Base-by-base conservation (phyloP, 2,113 vertebrate species). In the Perca fluviatilis region DNA sequence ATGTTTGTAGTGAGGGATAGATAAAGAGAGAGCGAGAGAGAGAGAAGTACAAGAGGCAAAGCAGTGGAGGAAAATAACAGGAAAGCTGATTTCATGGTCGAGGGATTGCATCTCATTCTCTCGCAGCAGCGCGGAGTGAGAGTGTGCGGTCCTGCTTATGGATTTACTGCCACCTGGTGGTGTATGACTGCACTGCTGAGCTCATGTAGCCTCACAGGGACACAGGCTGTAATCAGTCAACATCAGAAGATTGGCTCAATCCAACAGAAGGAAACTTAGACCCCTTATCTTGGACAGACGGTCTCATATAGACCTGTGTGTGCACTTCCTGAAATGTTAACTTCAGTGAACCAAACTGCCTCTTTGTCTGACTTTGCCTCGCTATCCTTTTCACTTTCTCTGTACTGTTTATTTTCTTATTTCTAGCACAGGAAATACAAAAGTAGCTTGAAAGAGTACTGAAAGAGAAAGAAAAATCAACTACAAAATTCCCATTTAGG, bases 21-120 rank as follows among this genome's bases (percentile, higher is more conserved):
- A 63, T 36, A 56, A 61, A 80, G 53, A 79, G 64, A 82, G 33
- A 36, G 2, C 7, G 33, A 36, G 2, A 40, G 40, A 40, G 7
- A 40, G 40, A 40, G 1, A 40, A 9, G 65, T 53, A 80, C 61
- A 79, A 83, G 74, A 88, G 58, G 66, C 33, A 79, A 87, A 82
- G 77, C 86, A 83, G 58, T 4, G 49, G 76, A 88, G 79, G 83
- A 51, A 94, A 94, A 93, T 87, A 92, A 86, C 79, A 90, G 86
- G 86, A 91, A 90, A 94, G 87, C 89, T 90, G 92, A 93, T 94
- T 94, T 93, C 91, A 92, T 92, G 93, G 93, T 92, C 78, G 60
- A 83, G 77, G 87, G 91, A 91, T 91, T 92, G 93, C 90, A 91
- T 94, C 86, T 93, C 82, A 93, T 94, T 94, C 90, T 80, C 86